Evolutionary conservation across 2,113 vertebrate genomes (phyloP).

Genomic region (Megaceryle torquata): DNA sequence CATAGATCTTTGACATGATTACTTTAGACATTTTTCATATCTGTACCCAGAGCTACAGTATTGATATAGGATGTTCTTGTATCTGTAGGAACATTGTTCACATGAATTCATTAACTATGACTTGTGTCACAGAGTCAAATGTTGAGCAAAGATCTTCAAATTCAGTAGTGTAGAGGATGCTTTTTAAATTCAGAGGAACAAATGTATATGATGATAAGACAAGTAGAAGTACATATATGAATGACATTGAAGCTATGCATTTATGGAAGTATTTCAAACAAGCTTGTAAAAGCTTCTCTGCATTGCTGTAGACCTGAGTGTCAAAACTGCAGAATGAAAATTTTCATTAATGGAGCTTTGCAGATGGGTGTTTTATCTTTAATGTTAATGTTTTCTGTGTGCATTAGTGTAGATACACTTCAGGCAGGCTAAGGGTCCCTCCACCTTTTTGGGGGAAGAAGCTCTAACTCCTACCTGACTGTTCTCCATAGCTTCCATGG

Average conservation of each 20-base stretch:
- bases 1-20: neutral
- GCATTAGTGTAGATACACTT: too few relatives aligned
- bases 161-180: neutral
- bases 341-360: neutral
- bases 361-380: neutral
- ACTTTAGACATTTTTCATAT: neutral
- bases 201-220: neutral
- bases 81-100: neutral
- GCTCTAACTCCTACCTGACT: too few relatives aligned
- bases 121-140: neutral
- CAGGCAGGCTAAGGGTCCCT: too few relatives aligned
- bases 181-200: neutral
- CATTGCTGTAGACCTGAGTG: neutral
- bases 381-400: neutral
- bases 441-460: too few relatives aligned
- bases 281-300: neutral
- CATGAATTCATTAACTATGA: neutral
- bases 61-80: neutral
- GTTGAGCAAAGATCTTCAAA: neutral
- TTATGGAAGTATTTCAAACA: neutral
- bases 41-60: neutral
- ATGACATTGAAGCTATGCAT: neutral
- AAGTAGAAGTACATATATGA: neutral
- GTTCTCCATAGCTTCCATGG: too few relatives aligned
- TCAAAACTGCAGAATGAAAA: neutral